phyloP scores from a whole-genome alignment of 2,113 vertebrate genomes.

The Raja brachyura region DNA sequence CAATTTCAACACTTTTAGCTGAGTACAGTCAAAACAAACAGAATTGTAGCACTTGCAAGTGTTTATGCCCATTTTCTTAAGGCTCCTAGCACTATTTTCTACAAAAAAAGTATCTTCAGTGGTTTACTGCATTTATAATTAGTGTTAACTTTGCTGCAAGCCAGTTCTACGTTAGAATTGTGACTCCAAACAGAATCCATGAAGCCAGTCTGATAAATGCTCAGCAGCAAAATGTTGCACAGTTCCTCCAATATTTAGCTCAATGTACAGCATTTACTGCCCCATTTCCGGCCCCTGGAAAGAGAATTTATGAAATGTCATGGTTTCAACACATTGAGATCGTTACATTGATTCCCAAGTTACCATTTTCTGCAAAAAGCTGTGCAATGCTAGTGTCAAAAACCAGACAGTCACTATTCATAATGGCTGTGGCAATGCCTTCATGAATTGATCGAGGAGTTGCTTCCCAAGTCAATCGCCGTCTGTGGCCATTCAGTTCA shows the following conservation, averaged over 20 bases:
- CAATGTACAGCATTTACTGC: constrained; percentile 19
- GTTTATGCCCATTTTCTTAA: constrained; percentile 60
- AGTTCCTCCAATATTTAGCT: constrained; percentile 10
- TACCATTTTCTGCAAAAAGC: constrained; percentile 97
- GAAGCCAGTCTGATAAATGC: constrained; percentile 12
- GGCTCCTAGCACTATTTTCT: constrained; percentile 52
- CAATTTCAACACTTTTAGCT: constrained; percentile 59
- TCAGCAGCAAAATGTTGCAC: neutral
- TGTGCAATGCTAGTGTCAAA: constrained; percentile 99
- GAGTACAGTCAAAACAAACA: constrained; percentile 82
- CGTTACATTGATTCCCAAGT: constrained; percentile 98
- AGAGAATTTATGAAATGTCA: constrained; percentile 8
- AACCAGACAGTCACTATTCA: constrained; percentile 98
- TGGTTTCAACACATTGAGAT: constrained; percentile 94
- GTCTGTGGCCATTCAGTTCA: constrained; percentile 95
- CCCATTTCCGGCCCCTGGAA: constrained; percentile 27
- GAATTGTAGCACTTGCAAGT: constrained; percentile 83
- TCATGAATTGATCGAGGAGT: constrained; percentile 96
- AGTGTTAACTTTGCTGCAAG: constrained; percentile 48
- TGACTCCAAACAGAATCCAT: constrained; percentile 5
- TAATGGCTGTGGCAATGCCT: constrained; percentile 96
- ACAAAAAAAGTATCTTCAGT: constrained; percentile 80
- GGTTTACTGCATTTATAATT: constrained; percentile 58
- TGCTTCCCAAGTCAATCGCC: constrained; percentile 96
- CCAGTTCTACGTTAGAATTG: neutral